Conservation (phyloP, 2,113 vertebrate genomes). For the Pteruthius melanotis region DNA sequence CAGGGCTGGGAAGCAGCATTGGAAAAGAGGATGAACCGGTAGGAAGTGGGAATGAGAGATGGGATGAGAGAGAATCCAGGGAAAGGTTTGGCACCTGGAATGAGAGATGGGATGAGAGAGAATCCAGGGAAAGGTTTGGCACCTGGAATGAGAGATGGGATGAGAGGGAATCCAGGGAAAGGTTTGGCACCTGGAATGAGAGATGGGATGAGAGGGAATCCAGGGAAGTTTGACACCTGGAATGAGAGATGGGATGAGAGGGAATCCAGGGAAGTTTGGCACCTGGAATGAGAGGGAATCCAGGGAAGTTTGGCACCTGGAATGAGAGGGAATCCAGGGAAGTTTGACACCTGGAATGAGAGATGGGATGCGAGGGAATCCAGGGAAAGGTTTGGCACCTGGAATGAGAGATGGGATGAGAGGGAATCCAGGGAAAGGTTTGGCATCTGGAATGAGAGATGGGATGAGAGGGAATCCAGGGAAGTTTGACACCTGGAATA, state of each 20-base stretch:
- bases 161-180: not conserved
- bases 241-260: not conserved
- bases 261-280: not conserved
- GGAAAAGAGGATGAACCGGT: not conserved
- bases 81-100: no score
- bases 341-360: not conserved
- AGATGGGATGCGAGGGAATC: not conserved
- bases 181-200: not conserved
- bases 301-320: not conserved
- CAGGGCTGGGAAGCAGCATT: rapidly evolving
- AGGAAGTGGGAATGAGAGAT: not conserved
- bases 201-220: not conserved
- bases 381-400: not conserved
- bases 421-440: not conserved
- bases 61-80: no score
- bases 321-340: not conserved
- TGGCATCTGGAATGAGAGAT: not conserved
- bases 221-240: not conserved
- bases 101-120: not conserved
- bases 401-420: not conserved
- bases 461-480: no score
- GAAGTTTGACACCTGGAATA: not conserved
- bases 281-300: not conserved
- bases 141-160: no score
- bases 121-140: not conserved